Percentiles rank a stretch among this genome's conserved stretches.
Conservation (phyloP, 1,140 invertebrate genomes). For the Danaus melanippus region DNA sequence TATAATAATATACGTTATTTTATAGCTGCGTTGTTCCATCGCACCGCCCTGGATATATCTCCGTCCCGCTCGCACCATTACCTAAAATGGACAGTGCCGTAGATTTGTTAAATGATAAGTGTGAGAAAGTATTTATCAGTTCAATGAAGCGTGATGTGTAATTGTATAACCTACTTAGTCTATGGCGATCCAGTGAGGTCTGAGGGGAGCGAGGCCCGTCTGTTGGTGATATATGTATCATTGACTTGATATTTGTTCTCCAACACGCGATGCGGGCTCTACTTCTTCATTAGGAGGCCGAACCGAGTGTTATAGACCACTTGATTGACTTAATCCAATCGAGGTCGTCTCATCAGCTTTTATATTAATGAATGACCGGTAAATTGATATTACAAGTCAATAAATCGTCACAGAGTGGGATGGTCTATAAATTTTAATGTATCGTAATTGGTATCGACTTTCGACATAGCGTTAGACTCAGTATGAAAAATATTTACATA, state of each 20-base stretch:
- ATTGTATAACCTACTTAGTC: conserved; percentile 67
- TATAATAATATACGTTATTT: conserved; percentile 72
- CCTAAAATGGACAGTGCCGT: conserved; percentile 71
- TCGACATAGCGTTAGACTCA: too few relatives aligned
- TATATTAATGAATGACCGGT: conserved; percentile 18
- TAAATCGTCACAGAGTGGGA: background rate
- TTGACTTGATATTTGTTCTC: conserved; percentile 37
- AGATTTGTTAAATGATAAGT: conserved; percentile 72
- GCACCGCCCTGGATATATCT: conserved; percentile 16
- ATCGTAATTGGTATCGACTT: too few relatives aligned
- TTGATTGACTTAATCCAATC: conserved; percentile 56
- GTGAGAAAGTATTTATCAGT: conserved; percentile 72
- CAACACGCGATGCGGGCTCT: conserved; percentile 51
- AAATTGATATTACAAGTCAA: conserved; percentile 9
- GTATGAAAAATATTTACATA: too few relatives aligned
- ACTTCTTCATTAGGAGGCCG: conserved; percentile 50
- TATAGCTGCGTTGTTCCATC: conserved; percentile 51
- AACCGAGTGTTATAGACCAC: conserved; percentile 29
- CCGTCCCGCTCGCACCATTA: conserved; percentile 59
- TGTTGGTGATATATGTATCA: conserved; percentile 58
- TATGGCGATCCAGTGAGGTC: conserved; percentile 36
- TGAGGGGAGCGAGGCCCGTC: conserved; percentile 19
- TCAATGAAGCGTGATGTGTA: conserved; percentile 69
- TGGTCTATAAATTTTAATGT: background rate
- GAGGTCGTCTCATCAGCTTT: conserved; percentile 33